phyloP scores from a whole-genome alignment of 2,113 vertebrate species.

The Platichthys stellatus region DNA sequence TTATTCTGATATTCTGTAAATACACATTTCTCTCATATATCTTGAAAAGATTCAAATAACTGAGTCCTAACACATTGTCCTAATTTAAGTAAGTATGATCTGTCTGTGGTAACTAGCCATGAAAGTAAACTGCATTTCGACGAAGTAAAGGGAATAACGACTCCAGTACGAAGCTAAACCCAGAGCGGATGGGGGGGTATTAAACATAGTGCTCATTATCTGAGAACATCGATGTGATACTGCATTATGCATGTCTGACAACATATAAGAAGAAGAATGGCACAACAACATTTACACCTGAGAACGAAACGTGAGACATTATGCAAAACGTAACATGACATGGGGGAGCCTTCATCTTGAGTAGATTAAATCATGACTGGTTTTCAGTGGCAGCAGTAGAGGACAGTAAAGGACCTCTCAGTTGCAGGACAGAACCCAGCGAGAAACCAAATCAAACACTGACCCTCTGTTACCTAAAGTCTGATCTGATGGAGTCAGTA shows the following conservation, averaged over 20 bases:
- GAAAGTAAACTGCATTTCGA: conserved; percentile 32
- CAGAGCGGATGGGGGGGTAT: conserved; percentile 15
- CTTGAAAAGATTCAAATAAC: not conserved
- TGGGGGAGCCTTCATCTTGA: not conserved
- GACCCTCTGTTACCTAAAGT: not conserved
- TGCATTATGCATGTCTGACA: conserved; percentile 13
- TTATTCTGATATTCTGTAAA: conserved; percentile 9
- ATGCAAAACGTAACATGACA: not conserved
- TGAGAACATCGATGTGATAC: conserved; percentile 57
- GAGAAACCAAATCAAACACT: not conserved
- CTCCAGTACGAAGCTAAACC: conserved; percentile 6
- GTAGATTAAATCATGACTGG: not conserved
- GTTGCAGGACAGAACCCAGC: conserved; percentile 9
- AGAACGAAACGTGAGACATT: conserved; percentile 12
- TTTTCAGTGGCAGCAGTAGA: conserved; percentile 2
- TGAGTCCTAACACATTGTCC: not conserved
- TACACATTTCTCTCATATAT: not conserved
- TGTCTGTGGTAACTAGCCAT: conserved; percentile 18
- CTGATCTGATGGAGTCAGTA: conserved; percentile 22
- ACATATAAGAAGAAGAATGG: conserved; percentile 12
- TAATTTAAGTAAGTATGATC: not conserved
- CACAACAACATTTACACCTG: conserved; percentile 14
- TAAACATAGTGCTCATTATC: conserved; percentile 46
- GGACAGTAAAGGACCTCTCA: conserved; percentile 4
- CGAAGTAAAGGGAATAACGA: conserved; percentile 36